Base-by-base conservation (phyloP, 2,888 invertebrate genomes). In the Iselma pallidipennis region DNA sequence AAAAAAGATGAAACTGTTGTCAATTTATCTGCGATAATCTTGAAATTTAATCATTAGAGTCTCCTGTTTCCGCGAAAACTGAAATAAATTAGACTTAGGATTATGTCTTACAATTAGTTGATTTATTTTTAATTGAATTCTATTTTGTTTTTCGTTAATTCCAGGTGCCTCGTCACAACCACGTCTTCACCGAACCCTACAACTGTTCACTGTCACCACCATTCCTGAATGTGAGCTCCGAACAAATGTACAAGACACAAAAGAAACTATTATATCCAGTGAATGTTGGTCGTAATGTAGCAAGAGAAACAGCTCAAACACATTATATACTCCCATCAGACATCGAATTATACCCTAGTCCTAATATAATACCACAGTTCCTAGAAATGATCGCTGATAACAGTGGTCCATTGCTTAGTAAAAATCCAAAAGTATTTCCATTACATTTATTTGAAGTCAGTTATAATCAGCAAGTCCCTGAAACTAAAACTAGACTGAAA, bases 281-380 rank as follows among this genome's bases (percentile, higher is more conserved):
- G 59, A 96, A 96, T 80, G 92, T 95, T 9, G 95, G 93, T 0
- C 85, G 95, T 28, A 95, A 95, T 80, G 86, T 95, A n/a, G 95
- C 95, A 0, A 85, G 95, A 49, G 92, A 93, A 73, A 86, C 89
- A 28, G 91, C 94, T 0, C 85, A 90, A 49, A 95, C 95, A 0
- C 89, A 92, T 78, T 95, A 87, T 79, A 86, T 95, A 42, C 85
- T 95, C 58, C 89, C 94, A 25, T 94, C 94, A 55, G 95, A 96
- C 79, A 94, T 95, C 73, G 95, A 96, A 80, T 86, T 96, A 59
- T 95, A 95, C 81, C 95, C 95, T 50, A 94, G 91, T 82, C 91
- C 92, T 6, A 88, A 91, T 71, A 82, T 95, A 70, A 90, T 92
- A 56, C 86, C 87, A 23, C 87, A 89, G 78, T 95, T 96, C 82